Conservation (phyloP, 2,113 vertebrate genomes). For the Chionodraco myersi region DNA sequence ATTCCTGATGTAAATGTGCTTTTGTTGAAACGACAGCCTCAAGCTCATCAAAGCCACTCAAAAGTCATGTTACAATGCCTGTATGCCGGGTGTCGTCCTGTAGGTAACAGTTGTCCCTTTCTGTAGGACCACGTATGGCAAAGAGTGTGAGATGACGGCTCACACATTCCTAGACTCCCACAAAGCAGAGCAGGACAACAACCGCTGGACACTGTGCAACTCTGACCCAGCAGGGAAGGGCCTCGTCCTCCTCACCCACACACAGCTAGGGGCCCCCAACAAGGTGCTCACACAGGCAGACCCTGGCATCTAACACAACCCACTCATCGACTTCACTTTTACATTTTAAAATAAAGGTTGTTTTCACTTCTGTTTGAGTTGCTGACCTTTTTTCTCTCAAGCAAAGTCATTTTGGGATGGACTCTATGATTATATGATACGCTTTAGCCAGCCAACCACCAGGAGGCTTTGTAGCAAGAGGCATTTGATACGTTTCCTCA, state of each 20-base stretch:
- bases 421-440: constrained; percentile 18
- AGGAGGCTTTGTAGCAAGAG: constrained; percentile 15
- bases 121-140: constrained; percentile 88
- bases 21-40: not conserved
- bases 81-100: not conserved
- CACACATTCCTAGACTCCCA: constrained; percentile 90
- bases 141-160: constrained; percentile 88
- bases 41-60: not conserved
- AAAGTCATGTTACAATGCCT: constrained; percentile 5
- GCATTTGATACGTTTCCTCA: constrained; percentile 35
- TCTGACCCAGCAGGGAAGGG: constrained; percentile 74
- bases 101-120: constrained; percentile 29
- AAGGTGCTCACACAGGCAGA: constrained; percentile 13
- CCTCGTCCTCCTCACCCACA: constrained; percentile 64
- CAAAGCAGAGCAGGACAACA: constrained; percentile 87
- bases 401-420: constrained; percentile 2
- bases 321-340: not conserved
- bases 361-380: not conserved
- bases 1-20: not conserved
- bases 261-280: not conserved
- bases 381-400: not conserved
- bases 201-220: constrained; percentile 91
- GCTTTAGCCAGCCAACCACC: not conserved
- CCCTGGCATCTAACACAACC: not conserved
- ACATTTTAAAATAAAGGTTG: not conserved